Percentiles rank a stretch among this genome's conserved stretches.
Evolutionary conservation across 1,140 invertebrate species (phyloP).

Genomic region (Atta colombica): DNA sequence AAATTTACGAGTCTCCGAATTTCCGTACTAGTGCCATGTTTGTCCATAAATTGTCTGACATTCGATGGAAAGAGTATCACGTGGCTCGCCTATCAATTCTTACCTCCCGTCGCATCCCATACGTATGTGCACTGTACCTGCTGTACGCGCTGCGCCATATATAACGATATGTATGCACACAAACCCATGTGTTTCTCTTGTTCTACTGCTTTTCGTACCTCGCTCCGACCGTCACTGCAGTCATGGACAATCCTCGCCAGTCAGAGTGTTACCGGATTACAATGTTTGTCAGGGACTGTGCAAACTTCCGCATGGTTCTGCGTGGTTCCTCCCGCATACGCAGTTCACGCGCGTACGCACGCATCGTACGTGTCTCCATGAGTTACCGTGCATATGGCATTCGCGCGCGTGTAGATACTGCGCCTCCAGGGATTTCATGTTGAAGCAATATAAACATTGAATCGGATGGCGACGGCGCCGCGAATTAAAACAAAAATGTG

Average conservation of each 20-base stretch:
- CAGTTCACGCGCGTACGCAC: background rate
- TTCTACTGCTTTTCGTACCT: constrained; percentile 40
- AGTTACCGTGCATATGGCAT: constrained; percentile 21
- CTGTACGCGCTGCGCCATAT: background rate
- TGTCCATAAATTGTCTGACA: constrained; percentile 63
- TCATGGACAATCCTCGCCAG: constrained; percentile 72
- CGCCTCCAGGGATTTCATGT: constrained; percentile 13
- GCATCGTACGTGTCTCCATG: constrained; percentile 25
- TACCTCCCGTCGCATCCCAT: background rate
- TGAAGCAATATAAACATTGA: constrained; percentile 26
- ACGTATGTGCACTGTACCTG: background rate
- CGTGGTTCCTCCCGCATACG: constrained; percentile 66
- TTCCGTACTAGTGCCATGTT: background rate
- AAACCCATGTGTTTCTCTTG: constrained; percentile 16
- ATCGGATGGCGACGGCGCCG: background rate
- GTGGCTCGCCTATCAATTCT: constrained; percentile 57
- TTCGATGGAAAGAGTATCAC: constrained; percentile 64
- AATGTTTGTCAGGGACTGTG: constrained; percentile 78
- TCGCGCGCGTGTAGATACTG: background rate
- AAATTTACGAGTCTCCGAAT: constrained; percentile 27
- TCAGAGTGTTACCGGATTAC: constrained; percentile 78
- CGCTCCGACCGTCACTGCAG: constrained; percentile 27
- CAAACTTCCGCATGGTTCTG: constrained; percentile 70
- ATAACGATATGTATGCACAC: constrained; percentile 42
- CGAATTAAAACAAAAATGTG: constrained; percentile 69